Evolutionary conservation across 2,113 vertebrate species (phyloP), one percentile per base, ranked within the genome.

Genomic region (Pogona vitticeps): DNA sequence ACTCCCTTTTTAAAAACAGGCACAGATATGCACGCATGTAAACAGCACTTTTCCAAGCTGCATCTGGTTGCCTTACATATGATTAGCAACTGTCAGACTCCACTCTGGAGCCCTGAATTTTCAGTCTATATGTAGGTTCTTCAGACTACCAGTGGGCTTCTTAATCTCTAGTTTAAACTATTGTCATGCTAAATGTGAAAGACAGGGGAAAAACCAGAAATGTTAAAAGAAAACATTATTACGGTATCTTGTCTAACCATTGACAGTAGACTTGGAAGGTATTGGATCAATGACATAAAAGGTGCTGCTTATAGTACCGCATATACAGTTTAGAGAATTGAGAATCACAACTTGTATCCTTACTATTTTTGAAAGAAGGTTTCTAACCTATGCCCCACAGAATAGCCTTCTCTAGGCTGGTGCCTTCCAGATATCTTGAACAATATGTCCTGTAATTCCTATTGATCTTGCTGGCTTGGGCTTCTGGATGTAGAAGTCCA

Each of bases 221-320:
- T 70, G 87, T 85, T 84, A 68, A 82, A 82, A 79, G 73, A 8
- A 80, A 76, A 85, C 86, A 68, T 70, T 70, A 85, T 42, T 89
- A n/a, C n/a, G n/a, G n/a, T n/a, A 42, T 89, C 83, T 73, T 65
- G 36, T 40, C 7, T 63, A 80, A 65, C 5, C 7, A 63, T 40
- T 23, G 33, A 80, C 40, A 0, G 21, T 52, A 85, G 88, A 70
- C 83, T 61, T 65, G 12, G 40, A 88, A n/a, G n/a, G n/a, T n/a
- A n/a, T n/a, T n/a, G n/a, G n/a, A n/a, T n/a, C n/a, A n/a, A n/a
- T n/a, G n/a, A n/a, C n/a, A 87, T 28, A 78, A 28, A 67, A 77
- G 61, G 42, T 26, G 28, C 28, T 23, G n/a, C 67, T 26, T 12
- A 36, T 56, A 33, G 28, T 68, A 65, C 7, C 38, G 75, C 15